Conservation (phyloP, 2,797 vertebrate species). For the Xerus rutilus region DNA sequence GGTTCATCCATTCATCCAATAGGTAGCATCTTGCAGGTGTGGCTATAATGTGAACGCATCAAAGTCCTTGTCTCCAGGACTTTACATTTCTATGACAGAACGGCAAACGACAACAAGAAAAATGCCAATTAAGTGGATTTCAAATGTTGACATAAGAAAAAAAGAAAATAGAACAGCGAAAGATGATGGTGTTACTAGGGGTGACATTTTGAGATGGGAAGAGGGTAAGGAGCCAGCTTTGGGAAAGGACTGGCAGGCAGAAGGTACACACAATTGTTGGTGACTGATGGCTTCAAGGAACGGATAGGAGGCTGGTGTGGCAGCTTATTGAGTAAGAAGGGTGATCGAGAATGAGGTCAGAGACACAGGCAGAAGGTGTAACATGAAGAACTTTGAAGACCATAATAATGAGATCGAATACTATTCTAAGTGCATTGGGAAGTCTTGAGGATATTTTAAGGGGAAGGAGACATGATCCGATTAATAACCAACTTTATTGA, state of each 20-base stretch:
- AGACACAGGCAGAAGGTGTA: background rate
- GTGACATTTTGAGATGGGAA: background rate
- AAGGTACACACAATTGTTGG: background rate
- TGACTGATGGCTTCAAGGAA: background rate
- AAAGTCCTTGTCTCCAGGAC: background rate
- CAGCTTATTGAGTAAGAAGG: background rate
- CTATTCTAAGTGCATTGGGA: background rate
- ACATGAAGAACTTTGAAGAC: background rate
- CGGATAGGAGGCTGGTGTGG: background rate
- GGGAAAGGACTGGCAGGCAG: background rate
- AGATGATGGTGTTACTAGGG: too few relatives aligned
- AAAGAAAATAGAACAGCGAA: background rate
- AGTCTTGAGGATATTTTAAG: background rate
- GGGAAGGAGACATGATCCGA: background rate
- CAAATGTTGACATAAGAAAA: background rate
- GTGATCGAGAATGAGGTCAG: background rate
- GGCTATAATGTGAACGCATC: background rate
- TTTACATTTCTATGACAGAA: background rate
- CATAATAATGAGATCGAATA: background rate
- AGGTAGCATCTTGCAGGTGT: background rate
- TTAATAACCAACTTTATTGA: background rate
- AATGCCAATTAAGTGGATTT: background rate
- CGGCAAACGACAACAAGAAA: background rate
- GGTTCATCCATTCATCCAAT: background rate
- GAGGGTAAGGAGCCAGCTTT: background rate